These are phyloP conservation scores for Eupithecia centaureata DNA, from an alignment of 2,888 invertebrate species.

Conservation along the genomic window DNA sequence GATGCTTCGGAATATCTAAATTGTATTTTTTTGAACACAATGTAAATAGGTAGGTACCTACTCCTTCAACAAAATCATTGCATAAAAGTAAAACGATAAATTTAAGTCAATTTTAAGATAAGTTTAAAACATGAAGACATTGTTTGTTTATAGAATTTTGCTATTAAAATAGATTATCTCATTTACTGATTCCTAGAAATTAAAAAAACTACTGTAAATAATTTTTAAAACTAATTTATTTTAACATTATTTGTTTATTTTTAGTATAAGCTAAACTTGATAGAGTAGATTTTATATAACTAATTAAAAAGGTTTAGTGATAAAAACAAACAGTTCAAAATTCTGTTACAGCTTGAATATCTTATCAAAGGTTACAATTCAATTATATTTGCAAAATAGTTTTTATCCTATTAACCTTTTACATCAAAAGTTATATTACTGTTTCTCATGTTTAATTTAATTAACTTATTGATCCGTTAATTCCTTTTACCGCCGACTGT, in stretches of 20 bases:
- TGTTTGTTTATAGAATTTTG: constrained; percentile 21
- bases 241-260: constrained; percentile 23
- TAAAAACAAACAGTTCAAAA: constrained; percentile 9
- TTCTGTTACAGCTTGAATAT: neutral
- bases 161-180: constrained; percentile 17
- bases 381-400: neutral
- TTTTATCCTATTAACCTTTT: neutral
- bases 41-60: too few relatives aligned
- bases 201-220: constrained; percentile 33
- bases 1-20: neutral
- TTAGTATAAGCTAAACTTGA: constrained; percentile 26
- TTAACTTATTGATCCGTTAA: neutral
- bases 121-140: neutral
- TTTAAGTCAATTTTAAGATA: constrained; percentile 12
- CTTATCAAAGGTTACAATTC: neutral
- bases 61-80: neutral
- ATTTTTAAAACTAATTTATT: constrained; percentile 31
- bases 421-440: constrained; percentile 3
- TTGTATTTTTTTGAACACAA: neutral
- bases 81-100: neutral
- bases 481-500: constrained; percentile 14
- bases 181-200: constrained; percentile 33
- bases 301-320: constrained; percentile 11
- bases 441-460: neutral
- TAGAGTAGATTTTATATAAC: constrained; percentile 39